Percentiles rank a stretch among this genome's conserved stretches.
Conservation (phyloP, 2,888 invertebrate genomes). For the Cancer borealis region DNA sequence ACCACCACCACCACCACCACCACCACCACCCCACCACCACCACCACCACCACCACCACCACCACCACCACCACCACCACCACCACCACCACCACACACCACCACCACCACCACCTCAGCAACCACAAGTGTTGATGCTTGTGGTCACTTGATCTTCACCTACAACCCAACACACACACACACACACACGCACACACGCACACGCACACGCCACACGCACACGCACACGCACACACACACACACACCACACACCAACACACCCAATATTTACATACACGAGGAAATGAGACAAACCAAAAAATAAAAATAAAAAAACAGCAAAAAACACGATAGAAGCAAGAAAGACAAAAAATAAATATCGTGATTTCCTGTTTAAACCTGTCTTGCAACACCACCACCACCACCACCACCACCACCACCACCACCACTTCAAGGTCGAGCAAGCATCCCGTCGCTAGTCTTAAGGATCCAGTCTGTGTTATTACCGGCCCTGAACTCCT, state of each 20-base stretch:
- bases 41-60: too few relatives aligned
- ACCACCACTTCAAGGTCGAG: neutral
- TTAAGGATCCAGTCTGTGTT: neutral
- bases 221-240: neutral
- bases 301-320: neutral
- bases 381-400: neutral
- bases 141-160: neutral
- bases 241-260: neutral
- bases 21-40: too few relatives aligned
- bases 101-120: neutral
- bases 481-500: neutral
- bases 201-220: constrained; percentile 12
- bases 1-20: too few relatives aligned
- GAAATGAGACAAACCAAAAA: neutral
- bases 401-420: too few relatives aligned
- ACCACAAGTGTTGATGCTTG: neutral
- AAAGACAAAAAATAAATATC: neutral
- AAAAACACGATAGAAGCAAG: too few relatives aligned
- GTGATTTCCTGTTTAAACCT: neutral
- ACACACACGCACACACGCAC: neutral
- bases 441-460: neutral
- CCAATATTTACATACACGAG: neutral
- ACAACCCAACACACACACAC: neutral
- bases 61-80: too few relatives aligned
- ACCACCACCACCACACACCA: too few relatives aligned